Percentiles rank a stretch among this genome's conserved stretches.
Evolutionary conservation across 2,888 invertebrate genomes (phyloP).

Genomic region (Xanthostigma xanthostigma): DNA sequence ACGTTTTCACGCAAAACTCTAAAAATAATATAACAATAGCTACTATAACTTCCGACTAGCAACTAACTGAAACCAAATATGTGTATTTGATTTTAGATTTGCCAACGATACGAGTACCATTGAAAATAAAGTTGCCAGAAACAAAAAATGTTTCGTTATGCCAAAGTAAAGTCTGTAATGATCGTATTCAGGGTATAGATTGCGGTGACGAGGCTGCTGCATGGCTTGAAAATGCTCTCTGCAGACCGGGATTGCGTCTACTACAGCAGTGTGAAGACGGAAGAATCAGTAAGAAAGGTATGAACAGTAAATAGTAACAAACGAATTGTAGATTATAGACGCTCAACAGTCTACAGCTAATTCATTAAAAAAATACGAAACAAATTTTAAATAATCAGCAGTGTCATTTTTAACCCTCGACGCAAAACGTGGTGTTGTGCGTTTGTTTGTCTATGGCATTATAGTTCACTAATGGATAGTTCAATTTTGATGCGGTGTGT

Average conservation of each 20-base stretch:
- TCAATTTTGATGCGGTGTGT: too few species aligned
- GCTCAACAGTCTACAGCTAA: too few species aligned
- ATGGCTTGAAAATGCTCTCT: constrained; percentile 68
- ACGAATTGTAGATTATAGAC: too few species aligned
- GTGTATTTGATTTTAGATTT: constrained; percentile 29
- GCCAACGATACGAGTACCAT: constrained; percentile 34
- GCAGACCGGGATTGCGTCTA: constrained; percentile 50
- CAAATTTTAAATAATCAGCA: too few species aligned
- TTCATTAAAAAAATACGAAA: constrained; percentile 22
- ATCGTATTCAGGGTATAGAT: constrained; percentile 61
- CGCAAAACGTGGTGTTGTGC: too few species aligned
- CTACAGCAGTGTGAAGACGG: constrained; percentile 37
- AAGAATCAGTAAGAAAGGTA: background rate
- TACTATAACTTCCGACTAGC: background rate
- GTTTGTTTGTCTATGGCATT: too few species aligned
- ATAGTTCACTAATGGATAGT: too few species aligned
- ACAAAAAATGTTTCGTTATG: constrained; percentile 36
- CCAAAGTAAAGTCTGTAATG: constrained; percentile 74
- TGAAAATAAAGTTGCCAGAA: constrained; percentile 26
- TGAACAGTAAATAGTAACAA: constrained; percentile 15
- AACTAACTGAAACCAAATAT: background rate
- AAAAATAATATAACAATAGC: background rate
- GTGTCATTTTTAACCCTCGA: too few species aligned
- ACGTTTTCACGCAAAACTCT: background rate
- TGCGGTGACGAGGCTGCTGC: constrained; percentile 67